Evolutionary conservation across 2,797 vertebrate genomes (phyloP).

Genomic region (Smutsia gigantea): DNA sequence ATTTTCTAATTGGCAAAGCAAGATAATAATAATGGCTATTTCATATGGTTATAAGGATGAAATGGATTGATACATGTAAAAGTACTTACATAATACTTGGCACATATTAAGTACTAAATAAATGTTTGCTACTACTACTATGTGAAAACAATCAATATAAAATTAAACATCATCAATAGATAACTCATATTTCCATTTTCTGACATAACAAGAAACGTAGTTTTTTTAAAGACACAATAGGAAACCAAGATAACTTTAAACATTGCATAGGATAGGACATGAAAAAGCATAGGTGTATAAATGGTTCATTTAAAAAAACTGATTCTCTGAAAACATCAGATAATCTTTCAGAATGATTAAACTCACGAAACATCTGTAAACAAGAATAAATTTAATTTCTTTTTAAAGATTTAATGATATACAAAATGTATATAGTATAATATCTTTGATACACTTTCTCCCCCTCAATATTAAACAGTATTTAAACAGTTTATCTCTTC

Average conservation of each 20-base stretch:
- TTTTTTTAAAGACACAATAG: background rate
- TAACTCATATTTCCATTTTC: background rate
- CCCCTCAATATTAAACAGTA: slow-evolving; percentile 93
- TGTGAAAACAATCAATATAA: slow-evolving; percentile 40
- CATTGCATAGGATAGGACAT: background rate
- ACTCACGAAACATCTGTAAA: slow-evolving; percentile 85
- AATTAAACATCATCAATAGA: background rate
- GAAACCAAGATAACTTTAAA: slow-evolving; percentile 25
- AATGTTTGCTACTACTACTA: background rate
- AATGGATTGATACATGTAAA: background rate
- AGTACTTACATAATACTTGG: background rate
- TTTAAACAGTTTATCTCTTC: slow-evolving; percentile 93
- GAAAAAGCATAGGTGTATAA: background rate
- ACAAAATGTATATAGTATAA: slow-evolving; percentile 97
- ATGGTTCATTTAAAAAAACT: background rate
- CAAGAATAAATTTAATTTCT: slow-evolving; percentile 93
- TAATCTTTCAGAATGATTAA: slow-evolving; percentile 59
- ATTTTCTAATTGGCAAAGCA: background rate
- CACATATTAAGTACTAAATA: background rate
- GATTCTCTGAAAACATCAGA: background rate
- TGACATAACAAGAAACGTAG: background rate
- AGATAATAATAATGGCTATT: background rate
- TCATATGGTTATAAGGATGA: background rate
- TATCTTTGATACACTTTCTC: slow-evolving; percentile 90
- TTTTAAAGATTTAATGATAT: slow-evolving; percentile 97